These are phyloP conservation scores for Barnardius zonarius DNA, from an alignment of 2,113 vertebrate genomes.

Conservation along the genomic window DNA sequence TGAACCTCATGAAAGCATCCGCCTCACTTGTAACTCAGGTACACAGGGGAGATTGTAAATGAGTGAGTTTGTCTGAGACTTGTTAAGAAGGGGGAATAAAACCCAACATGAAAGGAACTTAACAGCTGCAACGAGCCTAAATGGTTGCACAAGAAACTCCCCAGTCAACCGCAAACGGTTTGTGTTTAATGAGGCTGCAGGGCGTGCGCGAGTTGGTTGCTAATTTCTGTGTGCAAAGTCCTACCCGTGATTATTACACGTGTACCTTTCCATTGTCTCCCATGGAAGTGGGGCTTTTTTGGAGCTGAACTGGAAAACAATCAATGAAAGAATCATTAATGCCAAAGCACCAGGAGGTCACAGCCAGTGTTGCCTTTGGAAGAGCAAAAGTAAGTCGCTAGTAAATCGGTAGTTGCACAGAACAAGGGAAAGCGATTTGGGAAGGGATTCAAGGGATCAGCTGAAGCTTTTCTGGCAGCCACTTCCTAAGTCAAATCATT, in stretches of 20 bases:
- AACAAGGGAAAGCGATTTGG: background rate
- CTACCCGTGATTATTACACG: slow-evolving; percentile 6
- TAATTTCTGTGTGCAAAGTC: slow-evolving; percentile 46
- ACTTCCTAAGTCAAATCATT: background rate
- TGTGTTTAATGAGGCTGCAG: slow-evolving; percentile 55
- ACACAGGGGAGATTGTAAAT: background rate
- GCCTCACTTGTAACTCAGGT: background rate
- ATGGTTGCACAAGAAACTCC: slow-evolving; percentile 37
- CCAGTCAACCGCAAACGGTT: slow-evolving; percentile 18
- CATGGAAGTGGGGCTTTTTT: background rate
- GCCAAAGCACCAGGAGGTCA: background rate
- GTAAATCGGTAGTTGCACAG: background rate
- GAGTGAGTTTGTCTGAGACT: background rate
- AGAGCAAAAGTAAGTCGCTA: background rate
- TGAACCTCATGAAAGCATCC: background rate
- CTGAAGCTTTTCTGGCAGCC: background rate
- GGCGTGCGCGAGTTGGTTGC: background rate
- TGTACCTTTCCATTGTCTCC: slow-evolving; percentile 20
- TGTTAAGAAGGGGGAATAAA: background rate
- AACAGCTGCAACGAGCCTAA: slow-evolving; percentile 53
- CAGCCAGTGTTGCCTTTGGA: background rate
- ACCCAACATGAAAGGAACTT: slow-evolving; percentile 6
- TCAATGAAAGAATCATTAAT: background rate
- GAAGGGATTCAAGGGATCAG: slow-evolving; percentile 17
- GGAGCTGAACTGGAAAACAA: background rate